These are phyloP conservation scores for Tuta absoluta DNA, from an alignment of 2,888 invertebrate genomes.

Conservation along the genomic window DNA sequence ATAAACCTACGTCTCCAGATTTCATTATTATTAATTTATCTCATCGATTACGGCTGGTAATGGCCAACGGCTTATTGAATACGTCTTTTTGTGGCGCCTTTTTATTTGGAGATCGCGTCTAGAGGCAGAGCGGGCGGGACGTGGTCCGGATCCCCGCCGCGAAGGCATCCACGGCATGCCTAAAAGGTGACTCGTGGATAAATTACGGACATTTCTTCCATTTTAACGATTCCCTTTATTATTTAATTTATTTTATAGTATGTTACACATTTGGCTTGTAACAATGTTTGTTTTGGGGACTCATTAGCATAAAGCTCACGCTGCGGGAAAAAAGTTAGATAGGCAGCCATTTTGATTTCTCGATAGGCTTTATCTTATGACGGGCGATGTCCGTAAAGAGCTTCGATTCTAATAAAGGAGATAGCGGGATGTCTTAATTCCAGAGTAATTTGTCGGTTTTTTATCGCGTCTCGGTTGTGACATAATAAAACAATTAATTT, in stretches of 20 bases:
- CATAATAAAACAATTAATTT: constrained; percentile 80
- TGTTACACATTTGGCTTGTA: constrained; percentile 80
- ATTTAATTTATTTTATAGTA: constrained; percentile 81
- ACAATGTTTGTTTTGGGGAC: constrained; percentile 79
- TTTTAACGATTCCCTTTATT: constrained; percentile 81
- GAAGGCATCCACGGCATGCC: constrained; percentile 78
- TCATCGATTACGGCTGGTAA: constrained; percentile 78
- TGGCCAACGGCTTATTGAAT: constrained; percentile 79
- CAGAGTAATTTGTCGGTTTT: constrained; percentile 72
- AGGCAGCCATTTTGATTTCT: constrained; percentile 67
- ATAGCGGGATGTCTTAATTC: constrained; percentile 80
- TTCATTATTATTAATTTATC: constrained; percentile 78
- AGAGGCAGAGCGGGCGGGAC: constrained; percentile 72
- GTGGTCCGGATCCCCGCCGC: constrained; percentile 75
- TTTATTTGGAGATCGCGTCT: constrained; percentile 76
- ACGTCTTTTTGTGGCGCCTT: constrained; percentile 81
- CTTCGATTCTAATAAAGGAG: constrained; percentile 68
- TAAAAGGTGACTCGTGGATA: constrained; percentile 81
- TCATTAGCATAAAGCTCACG: constrained; percentile 78
- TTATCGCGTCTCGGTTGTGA: constrained; percentile 70
- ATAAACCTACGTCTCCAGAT: constrained; percentile 42
- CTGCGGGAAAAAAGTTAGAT: constrained; percentile 61
- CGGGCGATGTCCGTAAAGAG: constrained; percentile 61
- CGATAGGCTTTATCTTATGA: constrained; percentile 68
- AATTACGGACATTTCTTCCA: constrained; percentile 80